phyloP scores from a whole-genome alignment of 30 jellyfish, hydroid and myxozoan genomes.

The Turritopsis dohrnii region DNA sequence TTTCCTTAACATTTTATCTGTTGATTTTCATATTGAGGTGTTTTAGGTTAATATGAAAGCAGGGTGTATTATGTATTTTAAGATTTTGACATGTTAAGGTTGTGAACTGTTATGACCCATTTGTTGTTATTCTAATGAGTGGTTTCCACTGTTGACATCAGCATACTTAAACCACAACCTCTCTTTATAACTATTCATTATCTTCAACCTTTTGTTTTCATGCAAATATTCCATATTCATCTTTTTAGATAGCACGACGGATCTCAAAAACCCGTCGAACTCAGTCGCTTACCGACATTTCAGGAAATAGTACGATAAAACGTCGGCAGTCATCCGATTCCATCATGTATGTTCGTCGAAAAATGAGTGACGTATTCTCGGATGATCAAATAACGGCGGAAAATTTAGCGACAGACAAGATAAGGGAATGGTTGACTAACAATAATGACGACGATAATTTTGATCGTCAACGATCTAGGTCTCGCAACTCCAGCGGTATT shows the following conservation, averaged over 20 bases:
- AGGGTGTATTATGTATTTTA: too few species aligned
- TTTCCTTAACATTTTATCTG: too few species aligned
- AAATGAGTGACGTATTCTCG: neutral
- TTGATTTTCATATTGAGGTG: too few species aligned
- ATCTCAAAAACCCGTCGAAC: neutral
- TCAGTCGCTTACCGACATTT: neutral
- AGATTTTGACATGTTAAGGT: too few species aligned
- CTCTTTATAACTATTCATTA: too few species aligned
- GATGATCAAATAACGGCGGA: neutral
- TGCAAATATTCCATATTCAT: neutral
- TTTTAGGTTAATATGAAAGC: too few species aligned
- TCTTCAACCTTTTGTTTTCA: too few species aligned
- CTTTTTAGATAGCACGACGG: neutral
- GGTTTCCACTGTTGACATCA: too few species aligned
- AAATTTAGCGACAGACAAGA: neutral
- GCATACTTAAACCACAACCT: too few species aligned
- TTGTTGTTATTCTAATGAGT: too few species aligned
- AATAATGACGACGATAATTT: neutral
- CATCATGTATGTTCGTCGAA: neutral
- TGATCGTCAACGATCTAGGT: neutral
- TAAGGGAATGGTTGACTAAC: neutral
- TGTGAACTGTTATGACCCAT: too few species aligned
- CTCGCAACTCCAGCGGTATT: neutral
- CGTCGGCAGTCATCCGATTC: neutral
- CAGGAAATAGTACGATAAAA: neutral